A percentile compares a stretch with the other conserved stretches of the same genome.
Conservation (phyloP, 2,113 vertebrate genomes). For the Hypanus sabinus region DNA sequence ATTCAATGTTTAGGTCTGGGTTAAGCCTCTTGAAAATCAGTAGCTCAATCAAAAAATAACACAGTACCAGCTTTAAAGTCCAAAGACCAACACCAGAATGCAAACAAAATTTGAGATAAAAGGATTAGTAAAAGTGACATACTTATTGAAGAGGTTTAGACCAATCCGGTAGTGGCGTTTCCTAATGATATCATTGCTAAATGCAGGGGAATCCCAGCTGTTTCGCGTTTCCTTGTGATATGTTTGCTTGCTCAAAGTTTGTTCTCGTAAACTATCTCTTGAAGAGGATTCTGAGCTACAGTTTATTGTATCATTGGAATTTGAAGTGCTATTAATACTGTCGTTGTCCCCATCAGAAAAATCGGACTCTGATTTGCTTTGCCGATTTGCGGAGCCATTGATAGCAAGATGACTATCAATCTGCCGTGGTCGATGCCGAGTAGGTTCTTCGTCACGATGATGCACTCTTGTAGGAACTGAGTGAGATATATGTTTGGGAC, state of each 20-base stretch:
- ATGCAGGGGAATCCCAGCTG: slow-evolving; percentile 96
- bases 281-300: slow-evolving; percentile 95
- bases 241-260: slow-evolving; percentile 90
- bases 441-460: slow-evolving; percentile 69
- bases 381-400: slow-evolving; percentile 81
- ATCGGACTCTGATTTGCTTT: slow-evolving; percentile 93
- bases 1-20: background rate
- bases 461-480: slow-evolving; percentile 64
- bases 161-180: slow-evolving; percentile 94
- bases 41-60: background rate
- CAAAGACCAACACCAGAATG: background rate
- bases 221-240: slow-evolving; percentile 97
- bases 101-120: background rate
- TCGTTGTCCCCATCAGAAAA: slow-evolving; percentile 94
- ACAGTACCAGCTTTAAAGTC: background rate
- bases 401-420: slow-evolving; percentile 83
- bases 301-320: slow-evolving; percentile 95
- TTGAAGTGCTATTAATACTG: slow-evolving; percentile 95
- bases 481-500: slow-evolving; percentile 69
- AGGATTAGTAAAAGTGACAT: slow-evolving; percentile 39
- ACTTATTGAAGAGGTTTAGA: slow-evolving; percentile 98
- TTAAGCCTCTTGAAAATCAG: too few species aligned
- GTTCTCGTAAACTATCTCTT: slow-evolving; percentile 85
- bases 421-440: slow-evolving; percentile 67
- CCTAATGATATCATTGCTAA: slow-evolving; percentile 91